These are phyloP conservation scores for Rhagophthalmus giganteus DNA, from an alignment of 2,888 invertebrate species.

Conservation along the genomic window DNA sequence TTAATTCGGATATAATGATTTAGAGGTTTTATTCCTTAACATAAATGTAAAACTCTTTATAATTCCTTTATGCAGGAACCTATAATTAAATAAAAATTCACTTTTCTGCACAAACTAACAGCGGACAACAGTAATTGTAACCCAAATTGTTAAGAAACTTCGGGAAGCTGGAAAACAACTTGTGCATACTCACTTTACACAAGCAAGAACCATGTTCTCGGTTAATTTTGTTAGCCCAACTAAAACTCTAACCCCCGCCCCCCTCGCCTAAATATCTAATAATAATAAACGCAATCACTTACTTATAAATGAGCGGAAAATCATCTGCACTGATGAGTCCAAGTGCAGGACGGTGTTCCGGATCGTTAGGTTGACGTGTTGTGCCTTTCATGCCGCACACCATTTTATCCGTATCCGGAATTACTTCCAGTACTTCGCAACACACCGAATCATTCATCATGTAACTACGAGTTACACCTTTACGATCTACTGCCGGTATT, in stretches of 20 bases:
- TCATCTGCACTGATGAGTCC: slow-evolving; percentile 83
- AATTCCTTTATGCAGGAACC: slow-evolving; percentile 33
- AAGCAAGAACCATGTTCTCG: neutral
- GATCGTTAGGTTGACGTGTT: slow-evolving; percentile 69
- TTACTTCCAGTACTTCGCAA: slow-evolving; percentile 86
- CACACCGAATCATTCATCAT: slow-evolving; percentile 83
- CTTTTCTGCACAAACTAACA: slow-evolving; percentile 23
- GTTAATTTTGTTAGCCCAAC: too few relatives aligned
- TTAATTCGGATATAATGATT: slow-evolving; percentile 22
- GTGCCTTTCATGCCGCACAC: slow-evolving; percentile 84
- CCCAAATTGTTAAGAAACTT: slow-evolving; percentile 5
- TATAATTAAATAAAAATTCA: slow-evolving; percentile 34
- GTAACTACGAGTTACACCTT: slow-evolving; percentile 74
- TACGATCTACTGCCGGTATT: slow-evolving; percentile 79
- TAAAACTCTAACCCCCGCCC: too few relatives aligned
- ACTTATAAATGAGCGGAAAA: slow-evolving; percentile 84
- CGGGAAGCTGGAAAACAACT: neutral
- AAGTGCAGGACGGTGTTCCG: slow-evolving; percentile 72
- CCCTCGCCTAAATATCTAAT: too few relatives aligned
- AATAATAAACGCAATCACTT: too few relatives aligned
- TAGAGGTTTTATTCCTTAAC: slow-evolving; percentile 25
- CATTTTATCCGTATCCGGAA: slow-evolving; percentile 84
- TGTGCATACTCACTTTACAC: slow-evolving; percentile 6
- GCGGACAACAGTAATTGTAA: slow-evolving; percentile 7
- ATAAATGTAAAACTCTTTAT: slow-evolving; percentile 30